Conservation (phyloP, 92 coral and sea anemone species). For the Phenganax stokvisi region DNA sequence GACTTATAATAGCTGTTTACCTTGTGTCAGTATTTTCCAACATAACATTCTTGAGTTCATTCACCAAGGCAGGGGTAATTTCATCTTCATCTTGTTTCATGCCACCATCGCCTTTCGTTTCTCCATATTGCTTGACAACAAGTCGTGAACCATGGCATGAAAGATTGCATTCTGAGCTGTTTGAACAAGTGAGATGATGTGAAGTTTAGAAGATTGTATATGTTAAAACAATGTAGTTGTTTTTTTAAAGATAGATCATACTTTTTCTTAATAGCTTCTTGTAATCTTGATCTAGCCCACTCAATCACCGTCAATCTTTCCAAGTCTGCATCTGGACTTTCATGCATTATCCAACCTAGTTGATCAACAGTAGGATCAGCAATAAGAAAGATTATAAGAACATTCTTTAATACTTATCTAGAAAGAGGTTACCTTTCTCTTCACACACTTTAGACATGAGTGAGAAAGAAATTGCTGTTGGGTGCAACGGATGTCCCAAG, state of each 20-base stretch:
- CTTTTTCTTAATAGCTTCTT: constrained; percentile 72
- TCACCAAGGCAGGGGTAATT: background rate
- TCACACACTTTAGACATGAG: constrained; percentile 76
- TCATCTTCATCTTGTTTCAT: background rate
- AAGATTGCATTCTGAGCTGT: background rate
- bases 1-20: no score
- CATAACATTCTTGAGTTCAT: background rate
- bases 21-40: background rate
- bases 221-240: background rate
- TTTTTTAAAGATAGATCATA: constrained; percentile 20
- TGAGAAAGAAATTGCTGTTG: constrained; percentile 58
- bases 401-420: background rate
- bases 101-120: constrained; percentile 65
- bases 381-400: background rate
- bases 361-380: no score
- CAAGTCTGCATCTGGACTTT: constrained; percentile 63
- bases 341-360: constrained; percentile 85
- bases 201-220: background rate
- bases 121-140: constrained; percentile 73
- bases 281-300: constrained; percentile 83
- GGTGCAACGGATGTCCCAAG: constrained; percentile 43
- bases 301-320: constrained; percentile 88
- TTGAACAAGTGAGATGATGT: no score
- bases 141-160: constrained; percentile 48
- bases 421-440: constrained; percentile 56